phyloP scores from a whole-genome alignment of 2,113 vertebrate species.

The Callipepla californica region DNA sequence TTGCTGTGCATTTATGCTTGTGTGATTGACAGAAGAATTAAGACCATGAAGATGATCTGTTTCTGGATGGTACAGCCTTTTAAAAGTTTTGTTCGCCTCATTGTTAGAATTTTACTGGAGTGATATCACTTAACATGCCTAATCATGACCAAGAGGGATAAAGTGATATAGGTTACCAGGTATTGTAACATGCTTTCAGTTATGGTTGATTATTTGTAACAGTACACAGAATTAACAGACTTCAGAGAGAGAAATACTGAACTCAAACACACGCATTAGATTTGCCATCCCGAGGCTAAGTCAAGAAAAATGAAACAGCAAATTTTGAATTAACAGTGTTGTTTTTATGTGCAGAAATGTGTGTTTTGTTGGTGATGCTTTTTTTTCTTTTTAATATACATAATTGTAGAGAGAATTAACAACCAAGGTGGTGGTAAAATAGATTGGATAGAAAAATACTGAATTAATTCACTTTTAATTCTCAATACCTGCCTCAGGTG shows the following conservation, averaged over 20 bases:
- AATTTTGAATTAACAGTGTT: not conserved
- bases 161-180: not conserved
- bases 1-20: not conserved
- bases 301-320: not conserved
- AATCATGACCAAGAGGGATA: not conserved
- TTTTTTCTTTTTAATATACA: not conserved
- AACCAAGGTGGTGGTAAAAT: not conserved
- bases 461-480: not conserved
- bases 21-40: not conserved
- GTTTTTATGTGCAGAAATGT: not conserved
- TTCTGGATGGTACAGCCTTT: not conserved
- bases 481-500: constrained; percentile 27
- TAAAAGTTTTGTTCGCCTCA: not conserved
- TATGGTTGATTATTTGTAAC: not conserved
- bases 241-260: not conserved
- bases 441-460: not conserved
- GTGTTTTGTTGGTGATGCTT: not conserved
- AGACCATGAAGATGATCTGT: not conserved
- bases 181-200: not conserved
- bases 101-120: not conserved
- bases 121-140: not conserved
- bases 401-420: not conserved
- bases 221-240: not conserved
- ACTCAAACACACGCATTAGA: not conserved
- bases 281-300: not conserved